Base-by-base conservation (phyloP, 2,888 invertebrate genomes). In the Oxycera nigricornis region DNA sequence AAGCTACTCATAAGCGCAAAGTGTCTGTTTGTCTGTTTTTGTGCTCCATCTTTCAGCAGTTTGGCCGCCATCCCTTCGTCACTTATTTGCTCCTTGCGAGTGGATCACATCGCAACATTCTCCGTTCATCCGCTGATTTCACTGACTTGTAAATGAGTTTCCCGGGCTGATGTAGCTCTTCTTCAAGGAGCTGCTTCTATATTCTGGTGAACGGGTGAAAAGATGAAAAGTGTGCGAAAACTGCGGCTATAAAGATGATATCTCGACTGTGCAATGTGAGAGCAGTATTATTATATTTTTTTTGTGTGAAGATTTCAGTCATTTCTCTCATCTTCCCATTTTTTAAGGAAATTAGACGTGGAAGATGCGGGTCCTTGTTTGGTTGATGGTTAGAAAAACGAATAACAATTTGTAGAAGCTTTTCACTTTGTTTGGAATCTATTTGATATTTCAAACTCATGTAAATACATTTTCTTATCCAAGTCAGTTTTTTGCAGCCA, bases 191-290 rank as follows among this genome's bases (percentile, higher is more conserved):
- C n/a, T n/a, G n/a, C n/a, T n/a, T n/a, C n/a, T n/a, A n/a, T n/a
- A n/a, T n/a, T n/a, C n/a, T n/a, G n/a, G n/a, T n/a, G 28, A 39
- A 62, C 9, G 31, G 20, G 6, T 2, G 22, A 61, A 61, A 39
- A 2, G 26, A 14, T 20, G 62, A 39, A 22, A n/a, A 9, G 17
- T 17, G 39, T 11, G 11, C 14, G 39, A 22, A 22, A 35, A 35
- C 20, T 11, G 22, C 62, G 20, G 4, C 22, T 39, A 62, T 62
- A 22, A 62, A 62, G 62, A 62, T 62, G 17, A 62, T 62, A 62
- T 62, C 62, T 62, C 17, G 39, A 62, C 2, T n/a, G 2, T 35
- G 35, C 62, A 39, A 31, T 39, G 35, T 9, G 62, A 14, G n/a
- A n/a, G n/a, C n/a, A n/a, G n/a, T 39, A 39, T 22, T 20, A 39